Evolutionary conservation across 2,888 invertebrate genomes (phyloP).

Genomic region (Melieria crassipennis): DNA sequence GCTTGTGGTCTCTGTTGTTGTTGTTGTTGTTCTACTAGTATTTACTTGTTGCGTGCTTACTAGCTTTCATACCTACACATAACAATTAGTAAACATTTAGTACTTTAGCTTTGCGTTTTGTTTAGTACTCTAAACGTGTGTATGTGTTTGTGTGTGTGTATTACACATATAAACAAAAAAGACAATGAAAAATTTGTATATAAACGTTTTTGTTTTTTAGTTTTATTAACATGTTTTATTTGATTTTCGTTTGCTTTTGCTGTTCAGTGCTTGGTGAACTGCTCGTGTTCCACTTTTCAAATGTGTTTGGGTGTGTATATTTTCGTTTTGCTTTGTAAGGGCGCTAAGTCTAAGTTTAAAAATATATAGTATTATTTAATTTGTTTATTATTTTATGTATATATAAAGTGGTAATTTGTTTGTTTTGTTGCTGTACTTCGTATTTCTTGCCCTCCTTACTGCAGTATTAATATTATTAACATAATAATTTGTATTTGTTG

Average conservation of each 20-base stretch:
- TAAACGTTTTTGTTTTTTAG: too few relatives aligned
- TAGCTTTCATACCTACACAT: neutral
- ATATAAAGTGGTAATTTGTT: neutral
- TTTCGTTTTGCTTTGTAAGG: neutral
- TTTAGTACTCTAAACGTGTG: neutral
- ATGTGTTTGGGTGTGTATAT: slow-evolving; percentile 12
- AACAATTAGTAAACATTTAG: neutral
- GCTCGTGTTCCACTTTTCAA: too few relatives aligned
- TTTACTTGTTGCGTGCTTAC: neutral
- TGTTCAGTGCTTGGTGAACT: too few relatives aligned
- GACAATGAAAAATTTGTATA: neutral
- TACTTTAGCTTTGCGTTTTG: neutral
- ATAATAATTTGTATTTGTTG: slow-evolving; percentile 21
- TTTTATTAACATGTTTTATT: too few relatives aligned
- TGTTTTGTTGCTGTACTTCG: slow-evolving; percentile 4
- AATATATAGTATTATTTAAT: neutral
- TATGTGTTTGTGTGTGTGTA: neutral
- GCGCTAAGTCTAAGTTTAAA: neutral
- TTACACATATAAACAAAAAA: neutral
- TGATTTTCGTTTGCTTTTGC: too few relatives aligned
- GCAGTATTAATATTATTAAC: slow-evolving; percentile 8
- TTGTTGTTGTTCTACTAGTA: slow-evolving; percentile 2
- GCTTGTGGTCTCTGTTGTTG: neutral
- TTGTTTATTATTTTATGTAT: neutral
- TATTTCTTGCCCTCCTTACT: slow-evolving; percentile 1